These are phyloP conservation scores for Boloria euphrosyne DNA, from an alignment of 2,888 invertebrate genomes.

Conservation along the genomic window DNA sequence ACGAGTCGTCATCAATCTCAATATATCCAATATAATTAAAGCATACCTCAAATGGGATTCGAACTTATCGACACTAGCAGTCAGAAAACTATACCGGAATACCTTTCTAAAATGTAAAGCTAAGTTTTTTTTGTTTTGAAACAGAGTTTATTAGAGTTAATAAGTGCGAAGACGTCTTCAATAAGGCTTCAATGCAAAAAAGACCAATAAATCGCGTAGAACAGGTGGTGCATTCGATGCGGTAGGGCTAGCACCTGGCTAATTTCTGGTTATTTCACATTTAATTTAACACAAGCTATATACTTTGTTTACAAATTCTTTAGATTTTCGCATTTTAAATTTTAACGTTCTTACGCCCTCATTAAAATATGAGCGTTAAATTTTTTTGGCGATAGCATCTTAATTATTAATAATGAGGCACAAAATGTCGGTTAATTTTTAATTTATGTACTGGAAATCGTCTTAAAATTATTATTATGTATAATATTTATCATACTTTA, in stretches of 20 bases:
- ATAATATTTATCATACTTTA: too few relatives aligned
- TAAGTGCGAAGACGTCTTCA: background rate
- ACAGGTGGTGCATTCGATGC: constrained; percentile 13
- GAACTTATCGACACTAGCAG: background rate
- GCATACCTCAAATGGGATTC: background rate
- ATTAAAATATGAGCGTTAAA: too few relatives aligned
- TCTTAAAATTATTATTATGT: too few relatives aligned
- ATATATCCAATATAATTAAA: background rate
- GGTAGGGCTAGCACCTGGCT: constrained; percentile 15
- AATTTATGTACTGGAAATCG: too few relatives aligned
- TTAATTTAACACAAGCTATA: constrained; percentile 6
- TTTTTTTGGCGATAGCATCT: too few relatives aligned
- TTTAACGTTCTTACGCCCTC: too few relatives aligned
- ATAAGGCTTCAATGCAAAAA: constrained; percentile 18
- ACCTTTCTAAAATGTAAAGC: too few relatives aligned
- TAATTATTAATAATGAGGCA: too few relatives aligned
- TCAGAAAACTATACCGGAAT: background rate
- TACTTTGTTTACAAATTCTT: background rate
- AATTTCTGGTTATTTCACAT: constrained; percentile 7
- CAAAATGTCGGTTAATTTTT: too few relatives aligned
- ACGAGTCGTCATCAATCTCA: too few relatives aligned
- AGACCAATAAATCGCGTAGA: background rate
- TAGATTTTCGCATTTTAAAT: too few relatives aligned
- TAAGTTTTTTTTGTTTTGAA: too few relatives aligned
- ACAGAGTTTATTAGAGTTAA: background rate